Percentiles rank a stretch among this genome's conserved stretches.
phyloP scores from a whole-genome alignment of 2,113 vertebrate genomes.

The Coptodon rendalli region DNA sequence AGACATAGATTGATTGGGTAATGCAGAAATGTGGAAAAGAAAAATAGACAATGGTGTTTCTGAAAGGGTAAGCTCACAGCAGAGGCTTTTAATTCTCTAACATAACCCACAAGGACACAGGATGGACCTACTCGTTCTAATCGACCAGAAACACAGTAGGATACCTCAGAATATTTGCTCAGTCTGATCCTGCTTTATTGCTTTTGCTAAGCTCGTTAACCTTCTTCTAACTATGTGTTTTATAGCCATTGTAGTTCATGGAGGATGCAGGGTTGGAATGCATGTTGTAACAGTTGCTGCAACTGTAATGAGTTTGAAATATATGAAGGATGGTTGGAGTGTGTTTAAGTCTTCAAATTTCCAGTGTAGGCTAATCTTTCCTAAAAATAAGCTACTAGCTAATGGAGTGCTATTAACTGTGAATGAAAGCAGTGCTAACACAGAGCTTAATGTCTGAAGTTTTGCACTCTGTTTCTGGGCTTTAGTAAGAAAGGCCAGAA shows the following conservation, averaged over 20 bases:
- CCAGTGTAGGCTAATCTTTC: neutral
- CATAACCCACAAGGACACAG: neutral
- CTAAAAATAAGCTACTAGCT: neutral
- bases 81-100: neutral
- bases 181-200: neutral
- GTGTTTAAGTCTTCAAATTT: neutral
- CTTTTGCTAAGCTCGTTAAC: neutral
- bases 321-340: neutral
- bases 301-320: neutral
- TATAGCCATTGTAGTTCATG: neutral
- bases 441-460: neutral
- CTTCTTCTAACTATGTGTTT: neutral
- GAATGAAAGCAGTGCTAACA: neutral
- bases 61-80: neutral
- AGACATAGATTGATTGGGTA: constrained; percentile 24
- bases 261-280: neutral
- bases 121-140: neutral
- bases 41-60: constrained; percentile 1
- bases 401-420: neutral
- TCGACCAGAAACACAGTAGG: neutral
- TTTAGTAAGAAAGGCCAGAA: too few relatives aligned
- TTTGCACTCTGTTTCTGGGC: neutral
- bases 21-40: constrained; percentile 12
- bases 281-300: neutral
- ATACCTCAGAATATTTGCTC: neutral